Conservation (phyloP, 2,113 vertebrate genomes). For the Colius striatus region DNA sequence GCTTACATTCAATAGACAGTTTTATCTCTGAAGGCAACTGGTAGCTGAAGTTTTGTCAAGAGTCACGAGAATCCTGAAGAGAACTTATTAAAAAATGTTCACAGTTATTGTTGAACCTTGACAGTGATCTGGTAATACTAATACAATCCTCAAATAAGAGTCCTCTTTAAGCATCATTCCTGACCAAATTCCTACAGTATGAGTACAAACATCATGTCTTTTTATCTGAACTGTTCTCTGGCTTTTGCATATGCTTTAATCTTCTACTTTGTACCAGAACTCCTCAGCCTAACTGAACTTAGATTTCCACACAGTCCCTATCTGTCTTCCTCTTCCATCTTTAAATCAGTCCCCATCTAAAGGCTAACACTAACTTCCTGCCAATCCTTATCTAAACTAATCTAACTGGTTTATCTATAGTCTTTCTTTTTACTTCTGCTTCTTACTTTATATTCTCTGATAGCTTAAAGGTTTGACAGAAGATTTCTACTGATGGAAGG, state of each 20-base stretch:
- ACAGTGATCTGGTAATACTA: not conserved
- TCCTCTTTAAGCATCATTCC: not conserved
- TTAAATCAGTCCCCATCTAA: not conserved
- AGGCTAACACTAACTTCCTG: not conserved
- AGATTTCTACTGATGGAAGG: not conserved
- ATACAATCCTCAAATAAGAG: not conserved
- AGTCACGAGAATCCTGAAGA: not conserved
- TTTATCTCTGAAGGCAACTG: not conserved
- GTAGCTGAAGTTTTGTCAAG: not conserved
- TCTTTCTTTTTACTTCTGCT: not conserved
- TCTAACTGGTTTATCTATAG: not conserved
- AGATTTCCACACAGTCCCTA: not conserved
- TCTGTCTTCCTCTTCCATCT: not conserved
- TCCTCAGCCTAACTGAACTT: not conserved
- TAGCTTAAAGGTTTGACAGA: not conserved
- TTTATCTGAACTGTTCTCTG: not conserved
- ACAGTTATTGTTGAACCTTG: not conserved
- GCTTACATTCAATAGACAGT: not conserved
- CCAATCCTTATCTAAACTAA: not conserved
- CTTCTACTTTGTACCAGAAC: not conserved
- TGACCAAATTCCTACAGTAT: not conserved
- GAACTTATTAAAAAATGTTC: not conserved
- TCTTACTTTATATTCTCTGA: not conserved
- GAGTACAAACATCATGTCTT: not conserved
- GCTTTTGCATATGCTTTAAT: not conserved